Conservation (phyloP, 2,888 invertebrate genomes). For the Apamea crenata region DNA sequence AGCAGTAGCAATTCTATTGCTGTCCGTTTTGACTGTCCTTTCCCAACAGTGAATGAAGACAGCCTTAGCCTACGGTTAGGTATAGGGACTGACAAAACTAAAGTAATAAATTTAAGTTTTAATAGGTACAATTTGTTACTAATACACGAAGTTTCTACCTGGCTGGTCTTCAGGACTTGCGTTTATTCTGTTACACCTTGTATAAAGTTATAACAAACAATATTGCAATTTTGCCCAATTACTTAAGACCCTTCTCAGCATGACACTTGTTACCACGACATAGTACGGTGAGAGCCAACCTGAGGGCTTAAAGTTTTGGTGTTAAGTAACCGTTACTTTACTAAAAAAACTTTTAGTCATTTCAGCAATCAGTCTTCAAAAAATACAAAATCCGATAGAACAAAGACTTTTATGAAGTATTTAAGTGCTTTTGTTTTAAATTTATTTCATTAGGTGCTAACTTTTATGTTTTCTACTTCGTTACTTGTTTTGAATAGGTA, state of each 20-base stretch:
- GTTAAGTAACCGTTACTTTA: background rate
- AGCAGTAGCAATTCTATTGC: background rate
- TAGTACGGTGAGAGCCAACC: background rate
- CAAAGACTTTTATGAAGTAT: conserved; percentile 24
- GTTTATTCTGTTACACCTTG: too few species aligned
- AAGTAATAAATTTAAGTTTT: too few species aligned
- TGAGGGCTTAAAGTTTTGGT: background rate
- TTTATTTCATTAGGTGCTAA: conserved; percentile 36
- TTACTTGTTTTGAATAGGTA: conserved; percentile 32
- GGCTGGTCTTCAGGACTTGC: too few species aligned
- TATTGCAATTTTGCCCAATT: too few species aligned
- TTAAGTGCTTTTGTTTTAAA: conserved; percentile 41
- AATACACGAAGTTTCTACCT: too few species aligned
- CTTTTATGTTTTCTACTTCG: conserved; percentile 30
- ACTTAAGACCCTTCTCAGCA: background rate
- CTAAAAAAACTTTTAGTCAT: background rate
- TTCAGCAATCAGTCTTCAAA: background rate
- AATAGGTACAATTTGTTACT: too few species aligned
- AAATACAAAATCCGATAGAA: conserved; percentile 15
- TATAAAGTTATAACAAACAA: too few species aligned
- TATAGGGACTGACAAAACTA: too few species aligned
- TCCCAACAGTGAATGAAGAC: too few species aligned
- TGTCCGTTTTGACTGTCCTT: background rate
- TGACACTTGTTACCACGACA: background rate
- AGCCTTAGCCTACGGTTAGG: too few species aligned